Conservation (phyloP, 2,888 invertebrate species). For the Ligdia adustata region DNA sequence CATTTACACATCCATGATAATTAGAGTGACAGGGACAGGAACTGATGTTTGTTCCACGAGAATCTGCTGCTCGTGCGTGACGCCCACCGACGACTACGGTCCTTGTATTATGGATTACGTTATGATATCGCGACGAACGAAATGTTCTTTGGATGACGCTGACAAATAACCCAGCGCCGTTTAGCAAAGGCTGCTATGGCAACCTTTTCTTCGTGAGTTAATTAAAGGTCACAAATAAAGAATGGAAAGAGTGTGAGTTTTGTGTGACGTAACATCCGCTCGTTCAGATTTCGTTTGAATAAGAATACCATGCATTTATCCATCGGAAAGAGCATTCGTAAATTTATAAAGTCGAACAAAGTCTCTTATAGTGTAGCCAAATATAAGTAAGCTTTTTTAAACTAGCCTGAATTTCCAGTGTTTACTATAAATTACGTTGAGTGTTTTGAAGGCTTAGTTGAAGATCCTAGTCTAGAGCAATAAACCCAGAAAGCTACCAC, state of each 20-base stretch:
- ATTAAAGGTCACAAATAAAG: slow-evolving; percentile 43
- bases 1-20: background rate
- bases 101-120: slow-evolving; percentile 53
- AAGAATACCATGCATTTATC: too few relatives aligned
- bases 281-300: too few relatives aligned
- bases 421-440: too few relatives aligned
- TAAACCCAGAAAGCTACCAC: too few relatives aligned
- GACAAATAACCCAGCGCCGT: slow-evolving; percentile 55
- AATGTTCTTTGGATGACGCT: slow-evolving; percentile 59
- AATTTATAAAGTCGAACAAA: background rate
- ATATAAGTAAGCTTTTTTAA: too few relatives aligned
- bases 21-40: background rate
- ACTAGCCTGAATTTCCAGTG: background rate
- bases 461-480: too few relatives aligned
- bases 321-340: too few relatives aligned
- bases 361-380: too few relatives aligned
- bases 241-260: slow-evolving; percentile 24
- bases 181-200: slow-evolving; percentile 42
- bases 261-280: slow-evolving; percentile 17
- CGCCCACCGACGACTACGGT: slow-evolving; percentile 37
- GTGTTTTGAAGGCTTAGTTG: too few relatives aligned
- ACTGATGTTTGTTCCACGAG: background rate
- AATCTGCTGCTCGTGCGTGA: slow-evolving; percentile 35
- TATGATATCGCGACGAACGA: slow-evolving; percentile 55
- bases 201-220: slow-evolving; percentile 47